Evolutionary conservation across 2,113 vertebrate species (phyloP).

Genomic region (Lampris megalopsis): DNA sequence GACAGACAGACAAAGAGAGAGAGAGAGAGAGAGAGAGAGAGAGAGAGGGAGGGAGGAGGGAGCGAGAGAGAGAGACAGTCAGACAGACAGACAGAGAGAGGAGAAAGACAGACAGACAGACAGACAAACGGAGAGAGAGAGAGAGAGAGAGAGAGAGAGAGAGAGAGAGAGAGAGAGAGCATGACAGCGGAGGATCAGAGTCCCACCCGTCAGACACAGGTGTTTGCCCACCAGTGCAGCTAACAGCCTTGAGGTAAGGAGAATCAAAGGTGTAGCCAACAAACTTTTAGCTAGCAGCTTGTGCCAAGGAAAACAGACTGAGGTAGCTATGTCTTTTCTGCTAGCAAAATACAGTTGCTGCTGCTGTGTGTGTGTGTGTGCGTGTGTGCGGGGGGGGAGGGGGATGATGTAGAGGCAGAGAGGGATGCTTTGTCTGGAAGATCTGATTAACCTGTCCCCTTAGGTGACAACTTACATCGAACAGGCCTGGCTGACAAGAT

Average conservation of each 20-base stretch:
- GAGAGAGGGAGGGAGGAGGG: background rate
- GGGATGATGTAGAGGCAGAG: conserved; percentile 41
- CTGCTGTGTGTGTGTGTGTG: conserved; percentile 4
- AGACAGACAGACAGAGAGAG: background rate
- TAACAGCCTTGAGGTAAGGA: conserved; percentile 59
- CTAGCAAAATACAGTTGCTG: conserved; percentile 39
- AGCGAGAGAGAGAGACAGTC: background rate
- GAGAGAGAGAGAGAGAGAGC: conserved; percentile 19
- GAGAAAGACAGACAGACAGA: background rate
- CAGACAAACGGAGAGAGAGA: background rate
- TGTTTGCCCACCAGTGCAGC: conserved; percentile 65
- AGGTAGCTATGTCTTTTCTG: conserved; percentile 40
- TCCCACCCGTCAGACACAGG: conserved; percentile 66
- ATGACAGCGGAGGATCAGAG: conserved; percentile 24
- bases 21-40: background rate
- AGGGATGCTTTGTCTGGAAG: conserved; percentile 35
- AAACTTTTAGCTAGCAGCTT: conserved; percentile 49
- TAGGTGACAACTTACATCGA: conserved; percentile 53
- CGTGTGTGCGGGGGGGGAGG: background rate
- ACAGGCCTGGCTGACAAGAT: conserved; percentile 46
- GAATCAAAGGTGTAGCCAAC: conserved; percentile 60
- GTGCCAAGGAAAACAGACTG: conserved; percentile 69
- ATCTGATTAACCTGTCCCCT: conserved; percentile 67
- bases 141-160: background rate
- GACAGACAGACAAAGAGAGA: background rate